Conservation (phyloP, 2,888 invertebrate species). For the Ochropacha duplaris region DNA sequence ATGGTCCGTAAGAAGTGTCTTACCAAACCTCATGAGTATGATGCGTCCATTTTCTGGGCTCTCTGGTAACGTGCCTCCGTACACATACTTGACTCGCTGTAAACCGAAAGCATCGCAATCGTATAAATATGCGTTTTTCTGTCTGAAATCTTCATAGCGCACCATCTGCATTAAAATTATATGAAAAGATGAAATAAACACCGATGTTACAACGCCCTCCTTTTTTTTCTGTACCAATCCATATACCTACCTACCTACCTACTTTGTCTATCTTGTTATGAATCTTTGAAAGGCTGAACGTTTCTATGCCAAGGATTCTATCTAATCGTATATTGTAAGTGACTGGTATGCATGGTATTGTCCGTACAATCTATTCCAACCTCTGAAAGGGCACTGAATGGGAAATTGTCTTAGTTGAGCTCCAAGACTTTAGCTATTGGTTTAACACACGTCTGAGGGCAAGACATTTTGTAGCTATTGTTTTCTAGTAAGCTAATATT, state of each 20-base stretch:
- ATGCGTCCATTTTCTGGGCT: slow-evolving; percentile 66
- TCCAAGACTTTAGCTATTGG: too few species aligned
- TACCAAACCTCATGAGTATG: slow-evolving; percentile 72
- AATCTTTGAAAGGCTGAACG: slow-evolving; percentile 7
- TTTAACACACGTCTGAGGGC: too few species aligned
- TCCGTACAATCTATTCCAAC: background rate
- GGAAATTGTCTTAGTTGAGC: too few species aligned
- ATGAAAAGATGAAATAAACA: slow-evolving; percentile 6
- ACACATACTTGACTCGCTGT: slow-evolving; percentile 62
- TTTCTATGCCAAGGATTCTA: slow-evolving; percentile 23
- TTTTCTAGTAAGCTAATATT: background rate
- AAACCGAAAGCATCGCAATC: slow-evolving; percentile 66
- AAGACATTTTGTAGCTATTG: background rate
- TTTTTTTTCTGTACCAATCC: too few species aligned
- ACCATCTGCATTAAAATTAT: slow-evolving; percentile 54
- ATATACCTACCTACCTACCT: too few species aligned
- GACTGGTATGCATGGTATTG: background rate
- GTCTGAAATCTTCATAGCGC: slow-evolving; percentile 68
- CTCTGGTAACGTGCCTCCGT: slow-evolving; percentile 65
- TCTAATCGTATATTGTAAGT: too few species aligned
- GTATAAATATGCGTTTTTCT: slow-evolving; percentile 60
- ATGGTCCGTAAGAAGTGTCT: slow-evolving; percentile 5
- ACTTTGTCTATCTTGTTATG: background rate
- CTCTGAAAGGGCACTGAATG: background rate
- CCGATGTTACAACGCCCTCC: too few species aligned